Percentiles rank a stretch among this genome's conserved stretches.
Conservation (phyloP, 2,797 vertebrate species). For the Nannoperca australis region DNA sequence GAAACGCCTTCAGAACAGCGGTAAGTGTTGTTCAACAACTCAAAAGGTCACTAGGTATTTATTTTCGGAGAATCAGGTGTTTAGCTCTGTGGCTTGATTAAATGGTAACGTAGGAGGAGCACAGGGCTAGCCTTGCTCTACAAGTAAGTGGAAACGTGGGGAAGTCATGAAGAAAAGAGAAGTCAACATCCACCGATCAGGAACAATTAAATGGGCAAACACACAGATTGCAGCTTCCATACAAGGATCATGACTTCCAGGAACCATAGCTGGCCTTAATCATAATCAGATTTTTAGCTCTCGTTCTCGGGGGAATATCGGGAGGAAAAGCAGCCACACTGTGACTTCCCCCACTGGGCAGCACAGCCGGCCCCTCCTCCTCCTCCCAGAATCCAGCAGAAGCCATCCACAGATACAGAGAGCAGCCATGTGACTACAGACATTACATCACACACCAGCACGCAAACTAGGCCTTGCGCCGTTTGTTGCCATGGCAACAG, state of each 20-base stretch:
- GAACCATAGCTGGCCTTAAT: constrained; percentile 29
- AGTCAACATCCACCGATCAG: neutral
- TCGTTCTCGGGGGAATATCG: constrained; percentile 21
- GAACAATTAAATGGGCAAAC: neutral
- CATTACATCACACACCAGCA: constrained; percentile 72
- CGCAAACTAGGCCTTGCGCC: constrained; percentile 47
- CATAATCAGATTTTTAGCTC: constrained; percentile 25
- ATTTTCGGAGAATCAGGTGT: neutral
- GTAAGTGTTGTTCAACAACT: neutral
- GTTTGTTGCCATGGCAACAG: constrained; percentile 76
- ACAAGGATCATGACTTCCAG: constrained; percentile 46
- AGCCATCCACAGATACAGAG: constrained; percentile 30
- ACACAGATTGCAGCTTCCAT: constrained; percentile 3
- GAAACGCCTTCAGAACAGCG: too few species aligned
- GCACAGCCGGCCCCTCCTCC: neutral
- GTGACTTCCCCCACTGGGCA: constrained; percentile 25
- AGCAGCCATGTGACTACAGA: constrained; percentile 64
- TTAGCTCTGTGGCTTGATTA: neutral
- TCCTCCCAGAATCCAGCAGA: constrained; percentile 27
- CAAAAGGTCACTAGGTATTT: neutral
- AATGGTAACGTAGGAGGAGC: neutral
- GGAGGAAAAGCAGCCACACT: constrained; percentile 22
- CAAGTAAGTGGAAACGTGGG: neutral
- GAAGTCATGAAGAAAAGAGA: neutral
- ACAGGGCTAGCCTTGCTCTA: neutral